Evolutionary conservation across 1,140 invertebrate genomes (phyloP), one percentile per base, ranked within the genome.

Genomic region (Drosophila orena): DNA sequence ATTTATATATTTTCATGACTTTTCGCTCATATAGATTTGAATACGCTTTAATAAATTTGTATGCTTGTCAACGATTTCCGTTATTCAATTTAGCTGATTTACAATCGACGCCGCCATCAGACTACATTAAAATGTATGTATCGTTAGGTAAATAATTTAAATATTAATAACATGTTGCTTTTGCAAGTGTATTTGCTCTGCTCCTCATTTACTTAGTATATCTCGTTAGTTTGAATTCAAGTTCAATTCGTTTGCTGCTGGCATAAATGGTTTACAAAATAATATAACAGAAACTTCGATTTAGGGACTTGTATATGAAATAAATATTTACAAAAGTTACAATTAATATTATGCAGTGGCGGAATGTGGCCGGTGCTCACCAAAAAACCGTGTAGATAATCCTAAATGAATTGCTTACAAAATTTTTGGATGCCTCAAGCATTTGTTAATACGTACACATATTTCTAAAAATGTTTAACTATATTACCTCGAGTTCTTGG

Each of bases 11-110:
- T 83, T 88, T 50, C 83, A 76, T 81, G 84, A 81, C 77, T 77
- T 81, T 83, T 86, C 79, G 83, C 81, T 88, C 81, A 88, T 79
- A 79, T 79, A 88, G 69, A 83, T 88, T 85, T 78, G 56, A 88
- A 83, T 89, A 81, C 72, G 53, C 77, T 88, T 86, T 79, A 86
- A 88, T 88, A 86, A 86, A 88, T 64, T 81, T 81, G 64, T 57
- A 57, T 79, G 70, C 57, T 80, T 65, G 70, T 68, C 64, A 85
- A 88, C 83, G 83, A 77, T 81, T 75, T 79, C 50, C 59, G 70
- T 56, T 80, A 62, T 84, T 83, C 71, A 49, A 55, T 73, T 73
- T 85, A 53, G 66, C 81, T 80, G 80, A 84, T 84, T 85, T 80
- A 77, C 72, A 84, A 65, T 83, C 65, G 49, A 62, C 56, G 56